phyloP scores from a whole-genome alignment of 2,113 vertebrate genomes.

The Onychostoma macrolepis region DNA sequence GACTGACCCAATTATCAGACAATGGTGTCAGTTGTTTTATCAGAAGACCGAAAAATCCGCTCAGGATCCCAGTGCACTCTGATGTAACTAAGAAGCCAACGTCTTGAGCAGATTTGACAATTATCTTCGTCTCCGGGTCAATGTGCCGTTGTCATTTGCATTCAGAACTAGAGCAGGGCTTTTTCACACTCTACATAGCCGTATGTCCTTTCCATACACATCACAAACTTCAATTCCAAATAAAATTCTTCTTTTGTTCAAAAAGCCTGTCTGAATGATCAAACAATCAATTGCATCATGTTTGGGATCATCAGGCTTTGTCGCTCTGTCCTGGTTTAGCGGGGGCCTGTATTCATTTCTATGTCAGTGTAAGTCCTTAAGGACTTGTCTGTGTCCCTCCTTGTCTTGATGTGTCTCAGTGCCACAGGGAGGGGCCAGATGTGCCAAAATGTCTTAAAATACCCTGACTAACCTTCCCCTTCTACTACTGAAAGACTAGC shows the following conservation, averaged over 20 bases:
- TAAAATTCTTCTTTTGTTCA: neutral
- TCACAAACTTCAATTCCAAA: neutral
- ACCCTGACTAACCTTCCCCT: neutral
- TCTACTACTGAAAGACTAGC: neutral
- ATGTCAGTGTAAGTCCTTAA: neutral
- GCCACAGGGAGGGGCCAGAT: neutral
- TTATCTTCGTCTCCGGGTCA: slow-evolving; percentile 17
- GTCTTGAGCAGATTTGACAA: slow-evolving; percentile 9
- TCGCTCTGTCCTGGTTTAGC: slow-evolving; percentile 6
- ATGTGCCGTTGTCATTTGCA: neutral
- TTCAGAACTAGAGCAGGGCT: slow-evolving; percentile 19
- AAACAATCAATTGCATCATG: neutral
- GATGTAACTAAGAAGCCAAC: slow-evolving; percentile 1
- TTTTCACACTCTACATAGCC: neutral
- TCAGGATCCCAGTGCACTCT: neutral
- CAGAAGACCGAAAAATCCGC: neutral
- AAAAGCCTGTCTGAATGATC: neutral
- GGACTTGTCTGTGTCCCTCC: neutral
- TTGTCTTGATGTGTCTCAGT: neutral
- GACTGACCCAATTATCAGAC: slow-evolving; percentile 1
- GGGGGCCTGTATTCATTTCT: neutral
- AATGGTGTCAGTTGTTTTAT: neutral
- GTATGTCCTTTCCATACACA: neutral
- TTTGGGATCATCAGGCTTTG: neutral
- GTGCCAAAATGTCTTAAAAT: neutral